Conservation (phyloP, 2,113 vertebrate genomes). For the Spizaetus ornatus region DNA sequence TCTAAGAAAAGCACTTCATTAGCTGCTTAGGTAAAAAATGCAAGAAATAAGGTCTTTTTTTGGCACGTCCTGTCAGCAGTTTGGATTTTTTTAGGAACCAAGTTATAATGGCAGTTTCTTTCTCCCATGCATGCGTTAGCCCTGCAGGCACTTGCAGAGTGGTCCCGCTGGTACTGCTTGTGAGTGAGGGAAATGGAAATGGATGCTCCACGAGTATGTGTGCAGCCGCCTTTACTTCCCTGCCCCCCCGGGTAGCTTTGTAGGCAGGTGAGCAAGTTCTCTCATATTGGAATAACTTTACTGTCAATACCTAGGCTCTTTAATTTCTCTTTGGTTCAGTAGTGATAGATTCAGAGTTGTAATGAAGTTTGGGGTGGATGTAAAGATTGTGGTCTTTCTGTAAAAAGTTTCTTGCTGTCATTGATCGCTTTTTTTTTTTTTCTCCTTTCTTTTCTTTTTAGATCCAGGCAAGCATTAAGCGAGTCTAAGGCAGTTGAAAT, state of each 20-base stretch:
- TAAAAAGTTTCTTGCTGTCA: neutral
- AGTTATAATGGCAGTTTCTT: fast-evolving
- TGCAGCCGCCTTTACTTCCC: neutral
- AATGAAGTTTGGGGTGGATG: neutral
- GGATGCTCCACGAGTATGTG: fast-evolving
- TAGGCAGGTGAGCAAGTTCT: neutral
- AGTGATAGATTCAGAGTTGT: neutral
- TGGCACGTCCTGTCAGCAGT: neutral
- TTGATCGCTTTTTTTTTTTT: no score
- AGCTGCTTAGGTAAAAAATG: neutral
- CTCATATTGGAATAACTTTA: neutral
- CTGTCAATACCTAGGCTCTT: neutral
- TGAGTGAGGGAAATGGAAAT: neutral
- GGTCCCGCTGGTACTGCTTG: no score
- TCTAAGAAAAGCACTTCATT: neutral
- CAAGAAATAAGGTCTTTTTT: neutral
- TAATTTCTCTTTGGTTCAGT: neutral
- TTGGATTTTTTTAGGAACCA: neutral
- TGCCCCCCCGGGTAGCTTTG: neutral
- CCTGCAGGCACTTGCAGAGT: neutral
- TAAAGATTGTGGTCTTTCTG: neutral
- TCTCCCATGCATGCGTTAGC: fast-evolving
- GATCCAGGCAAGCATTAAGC: neutral
- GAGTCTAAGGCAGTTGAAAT: neutral
- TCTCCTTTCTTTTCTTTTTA: neutral